Base-by-base conservation (phyloP, 2,888 invertebrate genomes). In the Apotomis betuletana region DNA sequence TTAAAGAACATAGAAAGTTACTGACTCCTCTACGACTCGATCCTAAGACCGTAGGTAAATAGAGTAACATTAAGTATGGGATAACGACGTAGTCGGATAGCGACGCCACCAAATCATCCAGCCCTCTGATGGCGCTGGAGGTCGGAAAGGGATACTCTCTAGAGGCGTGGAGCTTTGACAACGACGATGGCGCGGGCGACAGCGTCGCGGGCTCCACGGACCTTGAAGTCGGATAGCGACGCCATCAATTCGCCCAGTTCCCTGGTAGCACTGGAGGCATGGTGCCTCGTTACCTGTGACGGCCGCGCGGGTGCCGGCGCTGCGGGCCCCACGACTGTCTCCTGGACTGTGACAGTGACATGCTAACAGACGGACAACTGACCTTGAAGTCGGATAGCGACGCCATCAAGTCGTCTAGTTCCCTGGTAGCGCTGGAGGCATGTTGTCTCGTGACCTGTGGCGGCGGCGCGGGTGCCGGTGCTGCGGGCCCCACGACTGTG, bases 211-310 rank as follows among this genome's bases (percentile, higher is more conserved):
- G 93, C 76, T 94, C 94, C 75, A 74, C 81, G 74, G 75, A 97
- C 99, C 97, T 98, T 98, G 86, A 98, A 98, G 87, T 98, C 98
- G 0, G 98, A 98, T 10, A 99, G 94, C 5, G 98, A 98, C 2
- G 97, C 98, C 99, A 99, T 99, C 75, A 99, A 94, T 85, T 99
- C 98, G 84, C 99, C 99, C 74, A 99, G 94, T 87, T 99, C 99
- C 88, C 96, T 96, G 36, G 99, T 99, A 51, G 99, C 99, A 74
- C 97, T 96, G 67, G 98, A 98, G 36, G 98, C 97, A 71, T 92
- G 92, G 80, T 88, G 94, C 74, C 87, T 85, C n/a, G 83, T 46
- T 73, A 5, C 79, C 75, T 27, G 27, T 27, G 27, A 75, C 79
- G 64, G 15, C 13, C 5, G 38, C 44, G 74, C 62, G 44, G 86